These are phyloP conservation scores for Neosilurus mollespiculum DNA, from an alignment of 2,797 vertebrate genomes.

Conservation along the genomic window DNA sequence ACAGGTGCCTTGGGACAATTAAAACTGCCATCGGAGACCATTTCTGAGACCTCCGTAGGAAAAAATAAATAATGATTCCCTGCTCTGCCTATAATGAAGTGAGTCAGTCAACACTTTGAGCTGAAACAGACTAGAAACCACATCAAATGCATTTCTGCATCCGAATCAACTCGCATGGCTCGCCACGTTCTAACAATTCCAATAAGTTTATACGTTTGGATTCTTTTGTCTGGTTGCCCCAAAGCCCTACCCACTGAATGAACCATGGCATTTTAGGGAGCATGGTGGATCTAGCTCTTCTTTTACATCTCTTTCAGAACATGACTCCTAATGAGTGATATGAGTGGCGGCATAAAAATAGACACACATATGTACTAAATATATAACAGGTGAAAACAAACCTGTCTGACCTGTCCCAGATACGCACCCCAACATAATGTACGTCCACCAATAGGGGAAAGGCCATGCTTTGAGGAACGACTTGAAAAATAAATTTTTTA, in stretches of 20 bases:
- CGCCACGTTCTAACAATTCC: neutral
- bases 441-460: neutral
- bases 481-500: neutral
- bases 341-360: constrained; percentile 64
- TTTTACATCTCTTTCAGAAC: constrained; percentile 2
- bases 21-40: neutral
- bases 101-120: neutral
- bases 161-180: neutral
- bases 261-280: neutral
- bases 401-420: constrained; percentile 35
- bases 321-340: constrained; percentile 47
- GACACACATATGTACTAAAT: constrained; percentile 43
- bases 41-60: neutral
- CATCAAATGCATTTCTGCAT: constrained; percentile 15
- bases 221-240: neutral
- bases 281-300: neutral
- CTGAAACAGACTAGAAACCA: neutral
- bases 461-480: neutral
- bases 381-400: constrained; percentile 51
- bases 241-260: neutral
- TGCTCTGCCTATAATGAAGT: neutral
- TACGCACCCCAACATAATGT: constrained; percentile 7
- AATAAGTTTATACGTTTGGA: neutral
- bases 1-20: neutral
- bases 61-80: neutral